Evolutionary conservation across 2,888 invertebrate genomes (phyloP).

Genomic region (Agrilus cyanescens): DNA sequence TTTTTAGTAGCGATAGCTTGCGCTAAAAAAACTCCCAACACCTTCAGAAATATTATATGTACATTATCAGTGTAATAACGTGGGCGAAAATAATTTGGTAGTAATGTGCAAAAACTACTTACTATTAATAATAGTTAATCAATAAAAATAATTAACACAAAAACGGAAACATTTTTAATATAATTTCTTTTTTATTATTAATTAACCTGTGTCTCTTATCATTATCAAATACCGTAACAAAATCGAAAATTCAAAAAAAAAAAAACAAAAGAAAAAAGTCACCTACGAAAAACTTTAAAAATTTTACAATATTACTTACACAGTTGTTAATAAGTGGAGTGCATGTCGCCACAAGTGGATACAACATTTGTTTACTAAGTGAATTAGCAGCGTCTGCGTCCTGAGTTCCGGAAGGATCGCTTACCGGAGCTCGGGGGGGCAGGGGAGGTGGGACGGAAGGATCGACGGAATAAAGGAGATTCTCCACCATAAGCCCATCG

Average conservation of each 20-base stretch:
- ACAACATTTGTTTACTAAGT: slow-evolving; percentile 52
- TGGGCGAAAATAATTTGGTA: too few relatives aligned
- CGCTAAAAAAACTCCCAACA: too few relatives aligned
- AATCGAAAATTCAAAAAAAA: slow-evolving; percentile 2
- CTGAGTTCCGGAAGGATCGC: slow-evolving; percentile 26
- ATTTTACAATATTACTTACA: slow-evolving; percentile 33
- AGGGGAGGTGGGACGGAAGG: slow-evolving; percentile 41
- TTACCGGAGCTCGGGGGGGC: slow-evolving; percentile 43
- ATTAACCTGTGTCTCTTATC: too few relatives aligned
- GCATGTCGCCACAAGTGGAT: slow-evolving; percentile 47
- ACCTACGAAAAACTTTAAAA: too few relatives aligned
- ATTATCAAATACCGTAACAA: slow-evolving; percentile 4
- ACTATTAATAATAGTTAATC: too few relatives aligned
- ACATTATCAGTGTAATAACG: too few relatives aligned
- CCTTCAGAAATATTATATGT: too few relatives aligned
- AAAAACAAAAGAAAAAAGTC: slow-evolving; percentile 5
- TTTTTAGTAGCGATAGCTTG: too few relatives aligned
- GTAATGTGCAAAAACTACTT: too few relatives aligned
- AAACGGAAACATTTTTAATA: neutral
- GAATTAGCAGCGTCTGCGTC: slow-evolving; percentile 44
- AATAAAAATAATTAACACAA: neutral
- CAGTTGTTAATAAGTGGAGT: slow-evolving; percentile 36
- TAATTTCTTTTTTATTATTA: too few relatives aligned
- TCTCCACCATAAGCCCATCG: slow-evolving; percentile 22
- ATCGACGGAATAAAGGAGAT: slow-evolving; percentile 20